Evolutionary conservation across 1,140 invertebrate genomes (phyloP).

Genomic region (Ips nitidus): DNA sequence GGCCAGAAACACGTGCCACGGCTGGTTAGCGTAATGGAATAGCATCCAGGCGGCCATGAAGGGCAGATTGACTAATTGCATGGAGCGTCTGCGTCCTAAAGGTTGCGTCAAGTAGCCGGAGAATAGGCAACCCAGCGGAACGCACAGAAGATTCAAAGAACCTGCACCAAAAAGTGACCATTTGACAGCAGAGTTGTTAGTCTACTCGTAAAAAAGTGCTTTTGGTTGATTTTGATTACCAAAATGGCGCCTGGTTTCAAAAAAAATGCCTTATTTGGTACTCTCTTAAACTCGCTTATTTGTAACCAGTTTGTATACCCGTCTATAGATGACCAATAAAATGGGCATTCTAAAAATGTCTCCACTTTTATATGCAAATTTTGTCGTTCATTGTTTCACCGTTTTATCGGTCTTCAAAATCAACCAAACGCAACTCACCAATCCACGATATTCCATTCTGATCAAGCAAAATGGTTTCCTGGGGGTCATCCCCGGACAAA

Average conservation of each 20-base stretch:
- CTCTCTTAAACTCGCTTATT: too few species aligned
- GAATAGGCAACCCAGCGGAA: conserved; percentile 72
- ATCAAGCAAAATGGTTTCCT: conserved; percentile 59
- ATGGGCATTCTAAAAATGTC: too few species aligned
- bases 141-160: conserved; percentile 74
- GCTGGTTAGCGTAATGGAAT: conserved; percentile 63
- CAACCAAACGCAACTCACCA: conserved; percentile 31
- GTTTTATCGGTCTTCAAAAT: too few species aligned
- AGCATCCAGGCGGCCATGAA: conserved; percentile 72
- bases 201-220: background rate
- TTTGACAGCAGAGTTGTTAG: background rate
- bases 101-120: conserved; percentile 70
- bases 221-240: background rate
- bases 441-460: conserved; percentile 75
- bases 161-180: conserved; percentile 55
- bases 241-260: too few species aligned
- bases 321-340: too few species aligned
- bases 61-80: conserved; percentile 73
- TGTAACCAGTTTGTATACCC: too few species aligned
- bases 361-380: too few species aligned
- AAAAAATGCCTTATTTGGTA: too few species aligned
- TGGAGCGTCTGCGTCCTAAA: conserved; percentile 67
- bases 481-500: conserved; percentile 55
- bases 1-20: conserved; percentile 65
- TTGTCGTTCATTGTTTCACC: too few species aligned